Evolutionary conservation across 2,888 invertebrate species (phyloP).

Genomic region (Xestia sexstrigata): DNA sequence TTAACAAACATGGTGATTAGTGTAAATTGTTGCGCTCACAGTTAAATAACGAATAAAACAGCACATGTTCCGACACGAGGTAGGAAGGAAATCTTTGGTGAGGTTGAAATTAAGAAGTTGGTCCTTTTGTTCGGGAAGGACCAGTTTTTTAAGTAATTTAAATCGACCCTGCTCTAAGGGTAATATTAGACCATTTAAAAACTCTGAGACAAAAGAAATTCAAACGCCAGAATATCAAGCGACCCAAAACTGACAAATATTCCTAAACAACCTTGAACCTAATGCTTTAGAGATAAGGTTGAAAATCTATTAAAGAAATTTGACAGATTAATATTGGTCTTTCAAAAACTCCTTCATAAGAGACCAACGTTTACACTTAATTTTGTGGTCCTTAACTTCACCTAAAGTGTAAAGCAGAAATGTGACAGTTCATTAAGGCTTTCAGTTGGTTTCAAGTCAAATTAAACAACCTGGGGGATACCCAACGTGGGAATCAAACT

Average conservation of each 20-base stretch:
- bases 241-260: too few species aligned
- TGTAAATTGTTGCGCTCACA: slow-evolving; percentile 55
- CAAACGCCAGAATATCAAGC: too few species aligned
- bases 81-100: not conserved
- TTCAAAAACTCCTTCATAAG: too few species aligned
- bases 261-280: too few species aligned
- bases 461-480: not conserved
- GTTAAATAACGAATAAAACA: slow-evolving; percentile 18
- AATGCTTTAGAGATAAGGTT: too few species aligned
- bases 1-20: slow-evolving; percentile 74
- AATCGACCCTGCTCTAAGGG: not conserved
- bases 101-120: not conserved
- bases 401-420: not conserved
- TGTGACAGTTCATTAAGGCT: not conserved
- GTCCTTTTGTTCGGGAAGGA: not conserved
- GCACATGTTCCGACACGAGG: slow-evolving; percentile 21
- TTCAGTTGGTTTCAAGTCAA: not conserved
- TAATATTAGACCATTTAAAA: not conserved
- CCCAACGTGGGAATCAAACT: slow-evolving; percentile 38
- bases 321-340: too few species aligned
- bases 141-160: too few species aligned
- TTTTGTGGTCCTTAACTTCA: not conserved
- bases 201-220: not conserved
- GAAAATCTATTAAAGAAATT: too few species aligned
- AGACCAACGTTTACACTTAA: not conserved